A percentile compares a stretch with the other conserved stretches of the same genome.
phyloP scores from a whole-genome alignment of 2,113 vertebrate species.

The Siniperca knerii region DNA sequence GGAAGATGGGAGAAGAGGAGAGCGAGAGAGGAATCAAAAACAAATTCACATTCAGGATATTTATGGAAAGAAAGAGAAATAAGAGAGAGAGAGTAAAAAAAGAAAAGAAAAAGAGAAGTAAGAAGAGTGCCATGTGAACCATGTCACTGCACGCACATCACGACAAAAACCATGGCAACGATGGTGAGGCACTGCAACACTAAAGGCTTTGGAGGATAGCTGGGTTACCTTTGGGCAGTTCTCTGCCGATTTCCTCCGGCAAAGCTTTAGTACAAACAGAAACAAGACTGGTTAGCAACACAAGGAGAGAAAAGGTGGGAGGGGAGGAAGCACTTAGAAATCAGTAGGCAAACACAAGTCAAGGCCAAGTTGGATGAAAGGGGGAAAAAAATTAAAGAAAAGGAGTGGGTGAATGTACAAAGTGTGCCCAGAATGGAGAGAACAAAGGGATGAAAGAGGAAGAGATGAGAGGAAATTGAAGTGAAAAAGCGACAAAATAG shows the following conservation, averaged over 20 bases:
- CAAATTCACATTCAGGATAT: background rate
- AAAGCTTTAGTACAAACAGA: conserved; percentile 86
- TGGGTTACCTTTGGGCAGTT: conserved; percentile 85
- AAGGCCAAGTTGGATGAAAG: conserved; percentile 27
- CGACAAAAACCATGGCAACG: conserved; percentile 15
- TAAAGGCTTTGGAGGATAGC: conserved; percentile 54
- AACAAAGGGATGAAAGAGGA: conserved; percentile 39
- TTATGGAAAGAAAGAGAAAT: background rate
- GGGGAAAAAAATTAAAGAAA: background rate
- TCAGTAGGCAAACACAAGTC: conserved; percentile 40
- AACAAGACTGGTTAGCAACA: conserved; percentile 79
- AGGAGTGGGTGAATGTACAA: conserved; percentile 26
- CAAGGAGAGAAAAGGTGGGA: conserved; percentile 60
- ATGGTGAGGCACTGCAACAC: conserved; percentile 35
- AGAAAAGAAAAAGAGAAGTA: background rate
- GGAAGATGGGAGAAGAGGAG: conserved; percentile 54
- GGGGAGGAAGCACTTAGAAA: conserved; percentile 34
- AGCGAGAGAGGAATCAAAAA: conserved; percentile 35
- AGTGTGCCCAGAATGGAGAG: conserved; percentile 9
- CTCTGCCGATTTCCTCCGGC: conserved; percentile 86
- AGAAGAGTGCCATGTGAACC: conserved; percentile 23
- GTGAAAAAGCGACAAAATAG: conserved; percentile 7
- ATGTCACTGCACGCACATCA: conserved; percentile 49
- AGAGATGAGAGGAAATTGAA: conserved; percentile 37
- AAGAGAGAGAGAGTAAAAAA: background rate